Evolutionary conservation across 1,140 invertebrate species (phyloP).

Genomic region (Drosophila parvula): DNA sequence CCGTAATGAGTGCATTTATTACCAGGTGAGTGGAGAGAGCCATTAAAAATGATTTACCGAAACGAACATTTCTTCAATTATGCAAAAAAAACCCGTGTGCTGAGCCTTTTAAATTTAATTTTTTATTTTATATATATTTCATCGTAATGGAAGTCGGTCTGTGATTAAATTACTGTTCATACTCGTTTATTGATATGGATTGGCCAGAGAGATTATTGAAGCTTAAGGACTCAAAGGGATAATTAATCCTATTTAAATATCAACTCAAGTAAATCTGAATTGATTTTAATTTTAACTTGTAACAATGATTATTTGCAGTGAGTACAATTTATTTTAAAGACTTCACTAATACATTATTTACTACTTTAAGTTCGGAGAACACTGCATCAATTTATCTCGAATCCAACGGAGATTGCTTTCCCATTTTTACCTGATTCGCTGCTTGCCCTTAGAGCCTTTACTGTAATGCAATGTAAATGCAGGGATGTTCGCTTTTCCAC

Average conservation of each 20-base stretch:
- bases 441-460: conserved; percentile 6
- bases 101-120: conserved; percentile 15
- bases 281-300: too few relatives aligned
- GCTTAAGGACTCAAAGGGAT: conserved; percentile 5
- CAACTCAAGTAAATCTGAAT: background rate
- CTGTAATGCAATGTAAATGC: conserved; percentile 39
- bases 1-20: conserved; percentile 66
- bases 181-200: conserved; percentile 10
- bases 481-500: conserved; percentile 20
- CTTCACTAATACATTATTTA: background rate
- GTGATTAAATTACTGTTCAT: conserved; percentile 22
- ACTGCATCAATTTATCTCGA: conserved; percentile 13
- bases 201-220: conserved; percentile 5
- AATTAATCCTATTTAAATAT: conserved; percentile 13
- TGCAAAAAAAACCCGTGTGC: conserved; percentile 2
- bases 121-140: background rate
- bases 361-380: background rate
- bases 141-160: background rate
- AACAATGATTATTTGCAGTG: background rate
- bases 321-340: background rate
- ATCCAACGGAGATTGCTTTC: conserved; percentile 17
- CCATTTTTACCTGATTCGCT: conserved; percentile 17
- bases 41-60: conserved; percentile 59
- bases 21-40: conserved; percentile 29
- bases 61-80: conserved; percentile 19